These are phyloP conservation scores for Chironomus riparius DNA, from an alignment of 2,888 invertebrate genomes.

Conservation along the genomic window DNA sequence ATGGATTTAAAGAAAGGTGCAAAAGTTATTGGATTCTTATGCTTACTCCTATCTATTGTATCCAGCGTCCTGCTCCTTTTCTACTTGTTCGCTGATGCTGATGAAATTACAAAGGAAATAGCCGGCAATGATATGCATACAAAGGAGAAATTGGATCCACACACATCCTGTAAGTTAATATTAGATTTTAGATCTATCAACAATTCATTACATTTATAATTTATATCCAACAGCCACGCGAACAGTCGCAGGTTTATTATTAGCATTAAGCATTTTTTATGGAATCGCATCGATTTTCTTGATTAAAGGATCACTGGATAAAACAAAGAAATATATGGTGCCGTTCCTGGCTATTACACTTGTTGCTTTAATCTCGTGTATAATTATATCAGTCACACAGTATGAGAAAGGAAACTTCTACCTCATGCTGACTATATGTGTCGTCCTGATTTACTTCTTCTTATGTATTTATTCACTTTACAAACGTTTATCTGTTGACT, in stretches of 20 bases:
- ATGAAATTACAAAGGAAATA: background rate
- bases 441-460: background rate
- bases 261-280: background rate
- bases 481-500: background rate
- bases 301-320: background rate
- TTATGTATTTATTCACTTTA: constrained; percentile 10
- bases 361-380: background rate
- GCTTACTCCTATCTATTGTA: background rate
- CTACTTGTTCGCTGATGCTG: background rate
- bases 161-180: background rate
- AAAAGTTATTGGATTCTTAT: background rate
- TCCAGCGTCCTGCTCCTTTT: background rate
- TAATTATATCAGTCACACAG: background rate
- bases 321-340: background rate
- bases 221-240: background rate
- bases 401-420: background rate
- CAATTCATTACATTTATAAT: background rate
- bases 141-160: background rate
- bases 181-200: background rate
- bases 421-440: background rate
- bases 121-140: background rate
- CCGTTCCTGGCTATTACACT: background rate
- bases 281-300: background rate
- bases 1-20: background rate
- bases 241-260: background rate